phyloP scores from a whole-genome alignment of 2,113 vertebrate species.

The Nannospalax galili region DNA sequence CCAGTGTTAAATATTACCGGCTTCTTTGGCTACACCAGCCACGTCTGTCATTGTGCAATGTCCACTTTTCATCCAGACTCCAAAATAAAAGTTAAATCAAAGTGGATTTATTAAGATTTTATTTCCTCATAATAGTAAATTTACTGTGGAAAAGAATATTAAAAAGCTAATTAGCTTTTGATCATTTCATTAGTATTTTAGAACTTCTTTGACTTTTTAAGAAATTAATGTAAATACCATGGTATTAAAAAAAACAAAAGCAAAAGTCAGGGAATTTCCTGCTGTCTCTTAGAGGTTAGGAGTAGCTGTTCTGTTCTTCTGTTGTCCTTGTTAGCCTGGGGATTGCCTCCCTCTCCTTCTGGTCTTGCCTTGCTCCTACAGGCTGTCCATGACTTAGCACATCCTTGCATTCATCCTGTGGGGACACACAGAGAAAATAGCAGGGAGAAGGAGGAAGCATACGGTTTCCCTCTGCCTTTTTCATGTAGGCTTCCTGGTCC shows the following conservation, averaged over 20 bases:
- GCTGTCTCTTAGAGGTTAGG: not conserved
- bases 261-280: not conserved
- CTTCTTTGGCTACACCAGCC: not conserved
- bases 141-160: constrained; percentile 16
- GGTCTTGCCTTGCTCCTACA: not conserved
- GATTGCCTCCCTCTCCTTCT: not conserved
- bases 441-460: too few species aligned
- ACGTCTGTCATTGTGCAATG: not conserved
- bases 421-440: too few species aligned
- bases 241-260: not conserved
- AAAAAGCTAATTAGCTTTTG: not conserved
- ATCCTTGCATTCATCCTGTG: not conserved
- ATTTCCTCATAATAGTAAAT: constrained; percentile 1
- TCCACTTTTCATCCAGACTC: not conserved
- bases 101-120: not conserved
- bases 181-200: constrained; percentile 35
- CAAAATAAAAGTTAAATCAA: not conserved
- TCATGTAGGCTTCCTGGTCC: not conserved
- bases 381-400: not conserved
- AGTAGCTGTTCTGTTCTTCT: not conserved
- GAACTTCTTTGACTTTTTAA: not conserved
- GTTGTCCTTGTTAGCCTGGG: not conserved
- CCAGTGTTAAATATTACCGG: not conserved
- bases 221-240: constrained; percentile 18
- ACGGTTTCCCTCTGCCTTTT: not conserved